Evolutionary conservation across 2,888 invertebrate species (phyloP).

Genomic region (Horisme vitalbata): DNA sequence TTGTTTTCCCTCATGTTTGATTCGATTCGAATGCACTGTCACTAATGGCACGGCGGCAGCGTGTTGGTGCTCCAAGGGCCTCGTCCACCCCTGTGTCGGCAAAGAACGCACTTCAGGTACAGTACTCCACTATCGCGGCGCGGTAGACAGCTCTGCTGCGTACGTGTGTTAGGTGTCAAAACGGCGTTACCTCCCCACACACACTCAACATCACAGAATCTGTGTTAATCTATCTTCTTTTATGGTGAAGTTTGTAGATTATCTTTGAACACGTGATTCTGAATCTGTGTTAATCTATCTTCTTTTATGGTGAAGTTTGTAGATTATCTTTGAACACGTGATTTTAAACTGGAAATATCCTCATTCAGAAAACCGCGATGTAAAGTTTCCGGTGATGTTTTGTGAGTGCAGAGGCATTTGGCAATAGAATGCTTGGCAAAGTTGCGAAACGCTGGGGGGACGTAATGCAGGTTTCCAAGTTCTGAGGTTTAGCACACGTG

Average conservation of each 20-base stretch:
- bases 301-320: too few species aligned
- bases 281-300: too few species aligned
- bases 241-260: too few species aligned
- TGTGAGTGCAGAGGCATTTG: slow-evolving; percentile 11
- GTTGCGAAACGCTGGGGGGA: slow-evolving; percentile 10
- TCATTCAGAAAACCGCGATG: too few species aligned
- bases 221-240: too few species aligned
- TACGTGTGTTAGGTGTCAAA: slow-evolving; percentile 50
- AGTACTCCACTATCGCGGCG: slow-evolving; percentile 76
- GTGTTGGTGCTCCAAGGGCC: slow-evolving; percentile 80
- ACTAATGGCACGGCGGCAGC: slow-evolving; percentile 75
- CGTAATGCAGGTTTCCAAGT: slow-evolving; percentile 34
- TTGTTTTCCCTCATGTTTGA: slow-evolving; percentile 76
- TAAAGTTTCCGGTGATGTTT: not conserved
- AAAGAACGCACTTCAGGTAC: slow-evolving; percentile 86
- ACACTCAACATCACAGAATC: not conserved
- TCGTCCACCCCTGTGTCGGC: slow-evolving; percentile 83
- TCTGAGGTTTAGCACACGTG: slow-evolving; percentile 63
- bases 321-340: too few species aligned
- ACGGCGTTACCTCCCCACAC: slow-evolving; percentile 23
- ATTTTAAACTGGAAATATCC: too few species aligned
- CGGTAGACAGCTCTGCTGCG: slow-evolving; percentile 56
- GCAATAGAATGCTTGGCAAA: slow-evolving; percentile 2
- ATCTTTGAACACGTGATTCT: too few species aligned
- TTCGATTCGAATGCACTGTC: slow-evolving; percentile 75